Conservation (phyloP, 64 coral and sea anemone species). For the Pocillopora verrucosa region DNA sequence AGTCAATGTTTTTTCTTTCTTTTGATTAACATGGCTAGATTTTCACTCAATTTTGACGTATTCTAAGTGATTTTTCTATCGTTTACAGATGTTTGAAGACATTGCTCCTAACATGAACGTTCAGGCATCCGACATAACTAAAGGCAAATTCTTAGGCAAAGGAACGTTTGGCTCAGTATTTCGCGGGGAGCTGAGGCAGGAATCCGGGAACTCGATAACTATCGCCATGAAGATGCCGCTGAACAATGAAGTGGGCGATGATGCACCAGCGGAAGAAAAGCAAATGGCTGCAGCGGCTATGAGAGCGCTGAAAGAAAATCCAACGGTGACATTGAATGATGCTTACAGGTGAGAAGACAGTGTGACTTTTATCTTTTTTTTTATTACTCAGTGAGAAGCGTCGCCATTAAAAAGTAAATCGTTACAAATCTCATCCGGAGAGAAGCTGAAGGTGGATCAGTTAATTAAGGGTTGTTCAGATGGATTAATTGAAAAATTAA, state of each 20-base stretch:
- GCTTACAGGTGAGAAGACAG: conserved; percentile 77
- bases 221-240: conserved; percentile 99
- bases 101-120: conserved; percentile 86
- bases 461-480: no score
- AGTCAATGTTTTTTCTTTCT: no score
- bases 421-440: no score
- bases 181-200: conserved; percentile 78
- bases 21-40: no score
- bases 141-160: conserved; percentile 84
- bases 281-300: conserved; percentile 82
- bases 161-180: conserved; percentile 96
- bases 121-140: conserved; percentile 59
- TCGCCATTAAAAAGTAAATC: no score
- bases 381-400: no score
- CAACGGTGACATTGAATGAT: conserved; percentile 83
- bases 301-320: conserved; percentile 77
- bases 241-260: conserved; percentile 87
- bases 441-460: no score
- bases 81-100: conserved; percentile 88
- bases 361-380: no score
- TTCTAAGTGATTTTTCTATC: neutral
- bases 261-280: conserved; percentile 71
- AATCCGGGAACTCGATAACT: conserved; percentile 36
- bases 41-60: neutral
- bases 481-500: no score